Evolutionary conservation across 2,797 vertebrate genomes (phyloP).

Genomic region (Rhadinocentrus ornatus): DNA sequence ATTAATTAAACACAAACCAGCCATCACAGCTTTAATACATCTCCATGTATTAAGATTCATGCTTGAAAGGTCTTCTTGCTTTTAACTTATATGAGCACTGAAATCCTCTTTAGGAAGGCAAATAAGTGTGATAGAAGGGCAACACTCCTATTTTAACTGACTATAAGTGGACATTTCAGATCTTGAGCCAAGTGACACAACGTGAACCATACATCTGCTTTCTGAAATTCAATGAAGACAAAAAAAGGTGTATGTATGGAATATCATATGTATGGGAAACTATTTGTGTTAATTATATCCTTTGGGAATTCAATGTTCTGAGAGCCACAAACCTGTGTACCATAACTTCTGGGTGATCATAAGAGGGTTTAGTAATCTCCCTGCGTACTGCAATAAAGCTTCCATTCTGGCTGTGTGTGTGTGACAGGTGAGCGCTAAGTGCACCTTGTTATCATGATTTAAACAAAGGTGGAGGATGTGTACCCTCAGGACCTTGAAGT

Average conservation of each 20-base stretch:
- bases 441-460: conserved; percentile 64
- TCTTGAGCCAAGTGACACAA: conserved; percentile 4
- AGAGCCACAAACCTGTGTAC: conserved; percentile 1
- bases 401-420: conserved; percentile 9
- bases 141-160: neutral
- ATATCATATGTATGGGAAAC: neutral
- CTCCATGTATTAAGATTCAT: conserved; percentile 17
- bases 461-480: conserved; percentile 63
- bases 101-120: conserved; percentile 38
- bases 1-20: conserved; percentile 62
- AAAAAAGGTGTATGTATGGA: neutral
- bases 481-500: conserved; percentile 61
- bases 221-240: neutral
- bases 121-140: conserved; percentile 10
- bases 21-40: conserved; percentile 34
- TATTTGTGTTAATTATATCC: conserved; percentile 1
- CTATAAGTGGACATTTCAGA: conserved; percentile 2
- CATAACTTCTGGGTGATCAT: conserved; percentile 23
- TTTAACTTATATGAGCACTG: conserved; percentile 23
- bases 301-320: neutral
- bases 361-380: conserved; percentile 37
- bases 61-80: conserved; percentile 31
- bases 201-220: neutral
- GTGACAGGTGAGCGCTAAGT: conserved; percentile 50
- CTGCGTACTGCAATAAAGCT: conserved; percentile 51